Conservation (phyloP, 2,888 invertebrate species). For the Ichneumon xanthorius region DNA sequence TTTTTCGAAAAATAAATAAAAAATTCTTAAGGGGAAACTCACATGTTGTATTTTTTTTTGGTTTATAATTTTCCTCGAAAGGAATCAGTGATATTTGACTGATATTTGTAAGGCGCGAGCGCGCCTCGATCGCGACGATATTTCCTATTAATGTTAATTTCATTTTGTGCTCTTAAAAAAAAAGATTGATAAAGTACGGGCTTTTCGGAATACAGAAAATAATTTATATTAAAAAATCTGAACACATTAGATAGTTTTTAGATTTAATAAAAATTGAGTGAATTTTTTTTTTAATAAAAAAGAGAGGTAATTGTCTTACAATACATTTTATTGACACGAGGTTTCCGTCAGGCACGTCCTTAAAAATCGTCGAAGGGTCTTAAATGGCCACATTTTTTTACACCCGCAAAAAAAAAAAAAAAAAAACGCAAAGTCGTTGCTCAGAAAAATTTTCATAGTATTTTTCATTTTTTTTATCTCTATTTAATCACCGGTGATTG, state of each 20-base stretch:
- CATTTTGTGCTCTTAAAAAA: too few species aligned
- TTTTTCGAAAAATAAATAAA: neutral
- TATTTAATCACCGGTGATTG: constrained; percentile 54
- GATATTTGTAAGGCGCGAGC: neutral
- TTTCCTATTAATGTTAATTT: too few species aligned
- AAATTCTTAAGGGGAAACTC: neutral
- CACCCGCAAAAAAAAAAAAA: neutral
- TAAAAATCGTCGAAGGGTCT: too few species aligned
- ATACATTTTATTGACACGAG: too few species aligned
- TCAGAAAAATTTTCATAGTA: constrained; percentile 57
- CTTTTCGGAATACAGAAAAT: neutral
- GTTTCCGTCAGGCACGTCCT: too few species aligned
- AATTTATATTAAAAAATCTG: neutral
- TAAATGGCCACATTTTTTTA: too few species aligned
- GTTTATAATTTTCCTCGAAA: too few species aligned
- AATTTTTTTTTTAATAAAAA: too few species aligned
- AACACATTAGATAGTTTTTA: neutral
- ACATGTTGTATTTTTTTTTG: neutral
- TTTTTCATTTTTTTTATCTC: constrained; percentile 17
- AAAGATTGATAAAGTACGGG: neutral
- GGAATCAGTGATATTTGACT: neutral
- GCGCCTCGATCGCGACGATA: neutral
- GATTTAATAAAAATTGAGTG: too few species aligned
- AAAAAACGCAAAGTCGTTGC: constrained; percentile 50
- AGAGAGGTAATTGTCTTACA: too few species aligned